These are phyloP conservation scores for Monarcha castaneiventris DNA, from an alignment of 2,113 vertebrate genomes.

Conservation along the genomic window DNA sequence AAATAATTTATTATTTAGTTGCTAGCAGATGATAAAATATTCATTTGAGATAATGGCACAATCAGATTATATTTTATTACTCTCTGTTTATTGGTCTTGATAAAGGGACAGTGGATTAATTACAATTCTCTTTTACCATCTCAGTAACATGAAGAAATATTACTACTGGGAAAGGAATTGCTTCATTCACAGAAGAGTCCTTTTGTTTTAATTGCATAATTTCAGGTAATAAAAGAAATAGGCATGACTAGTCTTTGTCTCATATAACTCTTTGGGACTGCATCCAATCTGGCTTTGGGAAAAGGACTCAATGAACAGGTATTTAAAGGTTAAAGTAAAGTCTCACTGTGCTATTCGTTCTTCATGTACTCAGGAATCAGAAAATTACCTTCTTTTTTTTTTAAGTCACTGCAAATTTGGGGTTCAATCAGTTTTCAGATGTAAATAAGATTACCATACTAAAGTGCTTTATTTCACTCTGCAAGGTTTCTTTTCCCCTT, in stretches of 20 bases:
- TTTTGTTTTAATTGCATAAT: constrained; percentile 55
- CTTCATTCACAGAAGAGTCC: constrained; percentile 29
- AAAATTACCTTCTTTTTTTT: background rate
- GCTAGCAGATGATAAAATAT: constrained; percentile 70
- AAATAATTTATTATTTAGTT: constrained; percentile 73
- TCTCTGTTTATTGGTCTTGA: constrained; percentile 65
- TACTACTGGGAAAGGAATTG: constrained; percentile 13
- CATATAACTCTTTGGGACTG: background rate
- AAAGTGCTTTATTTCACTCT: background rate
- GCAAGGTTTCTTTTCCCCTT: background rate
- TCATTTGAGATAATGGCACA: constrained; percentile 68
- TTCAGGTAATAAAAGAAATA: constrained; percentile 28
- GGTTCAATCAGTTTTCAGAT: background rate
- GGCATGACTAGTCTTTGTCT: background rate
- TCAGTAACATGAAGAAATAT: constrained; percentile 50
- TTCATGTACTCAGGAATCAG: background rate
- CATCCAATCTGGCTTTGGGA: background rate
- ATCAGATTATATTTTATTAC: constrained; percentile 72
- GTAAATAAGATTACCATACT: background rate
- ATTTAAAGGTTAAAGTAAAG: background rate
- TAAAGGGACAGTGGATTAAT: constrained; percentile 61
- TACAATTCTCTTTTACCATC: constrained; percentile 36
- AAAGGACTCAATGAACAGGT: background rate
- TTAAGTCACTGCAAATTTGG: background rate
- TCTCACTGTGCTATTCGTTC: background rate